Percentiles rank a stretch among this genome's conserved stretches.
These are phyloP conservation scores for Aurelia sp. DNA, from an alignment of 30 jellyfish, hydroid and myxozoan species.

Conservation along the genomic window DNA sequence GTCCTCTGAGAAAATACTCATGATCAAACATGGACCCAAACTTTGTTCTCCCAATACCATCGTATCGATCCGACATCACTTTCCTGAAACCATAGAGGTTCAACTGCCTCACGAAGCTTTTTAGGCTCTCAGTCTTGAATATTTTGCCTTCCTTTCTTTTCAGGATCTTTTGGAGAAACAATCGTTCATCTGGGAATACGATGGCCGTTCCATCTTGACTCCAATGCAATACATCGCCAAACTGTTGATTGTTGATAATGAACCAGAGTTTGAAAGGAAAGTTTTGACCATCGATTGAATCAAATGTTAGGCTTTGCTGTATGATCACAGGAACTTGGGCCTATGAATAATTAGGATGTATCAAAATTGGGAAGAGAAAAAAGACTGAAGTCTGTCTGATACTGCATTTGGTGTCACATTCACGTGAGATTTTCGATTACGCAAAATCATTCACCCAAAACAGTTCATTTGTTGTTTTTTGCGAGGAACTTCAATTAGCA, in stretches of 20 bases:
- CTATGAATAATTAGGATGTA: not conserved
- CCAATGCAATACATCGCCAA: constrained; percentile 86
- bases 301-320: constrained; percentile 72
- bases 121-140: constrained; percentile 91
- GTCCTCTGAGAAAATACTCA: constrained; percentile 61
- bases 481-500: too few relatives aligned
- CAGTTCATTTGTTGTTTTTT: too few relatives aligned
- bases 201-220: constrained; percentile 89
- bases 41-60: constrained; percentile 48
- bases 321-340: constrained; percentile 57
- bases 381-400: not conserved
- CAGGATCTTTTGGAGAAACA: constrained; percentile 78
- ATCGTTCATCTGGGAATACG: constrained; percentile 79
- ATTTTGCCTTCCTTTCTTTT: constrained; percentile 76
- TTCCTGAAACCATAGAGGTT: constrained; percentile 94
- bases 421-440: too few relatives aligned
- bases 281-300: constrained; percentile 88
- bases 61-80: constrained; percentile 71
- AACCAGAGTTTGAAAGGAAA: constrained; percentile 95
- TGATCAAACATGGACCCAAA: constrained; percentile 82
- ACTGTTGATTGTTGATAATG: constrained; percentile 74
- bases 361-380: not conserved
- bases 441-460: too few relatives aligned
- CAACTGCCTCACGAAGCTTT: constrained; percentile 95
- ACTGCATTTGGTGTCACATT: not conserved